These are phyloP conservation scores for Pristis pectinata DNA, from an alignment of 2,797 vertebrate genomes.

Conservation along the genomic window DNA sequence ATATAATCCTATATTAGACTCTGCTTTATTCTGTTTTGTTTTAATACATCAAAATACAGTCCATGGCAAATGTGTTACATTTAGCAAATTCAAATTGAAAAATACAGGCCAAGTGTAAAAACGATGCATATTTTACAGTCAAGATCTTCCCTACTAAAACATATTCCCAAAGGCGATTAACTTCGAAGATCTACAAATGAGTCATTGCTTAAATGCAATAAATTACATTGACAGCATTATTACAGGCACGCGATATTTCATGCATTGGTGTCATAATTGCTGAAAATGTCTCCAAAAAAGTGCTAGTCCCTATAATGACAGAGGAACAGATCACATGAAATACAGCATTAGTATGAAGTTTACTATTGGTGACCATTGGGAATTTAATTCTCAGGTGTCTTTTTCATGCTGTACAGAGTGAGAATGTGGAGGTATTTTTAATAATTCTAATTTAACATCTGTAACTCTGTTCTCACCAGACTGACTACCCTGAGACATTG, in stretches of 20 bases:
- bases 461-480: neutral
- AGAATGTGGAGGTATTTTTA: neutral
- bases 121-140: neutral
- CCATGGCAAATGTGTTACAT: neutral
- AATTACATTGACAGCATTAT: neutral
- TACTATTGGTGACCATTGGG: neutral
- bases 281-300: neutral
- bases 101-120: neutral
- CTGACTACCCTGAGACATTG: neutral
- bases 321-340: neutral
- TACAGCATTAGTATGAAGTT: neutral
- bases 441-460: neutral
- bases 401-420: neutral
- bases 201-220: neutral
- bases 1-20: neutral
- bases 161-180: neutral
- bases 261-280: no score
- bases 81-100: conserved; percentile 5
- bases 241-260: neutral
- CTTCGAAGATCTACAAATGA: neutral
- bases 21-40: neutral
- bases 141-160: neutral
- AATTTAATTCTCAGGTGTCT: neutral
- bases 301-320: neutral
- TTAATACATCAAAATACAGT: neutral